A percentile compares a stretch with the other conserved stretches of the same genome.
These are phyloP conservation scores for Toxonevra muliebris DNA, from an alignment of 2,888 invertebrate genomes.

Conservation along the genomic window DNA sequence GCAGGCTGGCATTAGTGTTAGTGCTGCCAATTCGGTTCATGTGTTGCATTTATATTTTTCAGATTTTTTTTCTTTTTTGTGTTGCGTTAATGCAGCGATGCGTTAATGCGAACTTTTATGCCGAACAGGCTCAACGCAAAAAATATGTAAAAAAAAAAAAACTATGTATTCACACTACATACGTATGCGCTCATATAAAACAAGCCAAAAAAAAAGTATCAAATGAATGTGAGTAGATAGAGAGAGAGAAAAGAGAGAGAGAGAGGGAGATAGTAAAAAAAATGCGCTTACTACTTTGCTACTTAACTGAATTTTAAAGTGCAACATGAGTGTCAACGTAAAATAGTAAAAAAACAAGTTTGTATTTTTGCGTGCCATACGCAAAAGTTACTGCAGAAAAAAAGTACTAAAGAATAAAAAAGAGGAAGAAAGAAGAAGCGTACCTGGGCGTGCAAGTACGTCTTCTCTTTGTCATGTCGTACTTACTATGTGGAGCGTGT, in stretches of 20 bases:
- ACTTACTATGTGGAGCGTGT: no score
- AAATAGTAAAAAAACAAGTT: neutral
- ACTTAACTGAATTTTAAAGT: slow-evolving; percentile 35
- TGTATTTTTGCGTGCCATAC: neutral
- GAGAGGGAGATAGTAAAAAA: neutral
- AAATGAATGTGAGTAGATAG: neutral
- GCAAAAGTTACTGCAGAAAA: neutral
- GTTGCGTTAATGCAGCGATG: slow-evolving; percentile 31
- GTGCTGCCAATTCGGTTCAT: neutral
- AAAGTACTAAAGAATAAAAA: neutral
- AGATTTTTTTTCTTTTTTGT: neutral
- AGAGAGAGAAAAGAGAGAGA: neutral
- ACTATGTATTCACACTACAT: neutral
- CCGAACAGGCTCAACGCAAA: slow-evolving; percentile 19
- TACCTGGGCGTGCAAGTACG: neutral
- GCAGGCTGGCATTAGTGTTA: neutral
- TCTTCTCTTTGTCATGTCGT: neutral
- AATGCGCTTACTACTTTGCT: slow-evolving; percentile 14
- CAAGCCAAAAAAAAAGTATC: no score
- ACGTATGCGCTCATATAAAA: neutral
- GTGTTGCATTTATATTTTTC: neutral
- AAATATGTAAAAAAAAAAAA: neutral
- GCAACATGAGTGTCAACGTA: slow-evolving; percentile 31
- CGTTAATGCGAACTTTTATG: slow-evolving; percentile 39
- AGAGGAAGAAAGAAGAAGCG: neutral